These are phyloP conservation scores for Pipistrellus nathusii DNA, from an alignment of 2,797 vertebrate species.

Conservation along the genomic window DNA sequence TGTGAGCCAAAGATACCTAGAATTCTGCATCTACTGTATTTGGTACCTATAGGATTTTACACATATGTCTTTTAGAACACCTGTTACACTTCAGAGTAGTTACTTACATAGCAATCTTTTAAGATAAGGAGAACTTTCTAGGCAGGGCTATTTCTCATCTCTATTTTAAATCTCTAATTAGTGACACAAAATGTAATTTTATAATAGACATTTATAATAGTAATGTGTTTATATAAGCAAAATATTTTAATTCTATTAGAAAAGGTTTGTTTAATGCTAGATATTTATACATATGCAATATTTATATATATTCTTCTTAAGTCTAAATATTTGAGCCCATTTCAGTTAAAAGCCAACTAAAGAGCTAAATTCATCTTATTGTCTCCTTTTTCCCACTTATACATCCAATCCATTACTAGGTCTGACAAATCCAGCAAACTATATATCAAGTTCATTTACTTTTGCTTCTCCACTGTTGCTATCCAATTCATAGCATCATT, in stretches of 20 bases:
- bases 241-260: background rate
- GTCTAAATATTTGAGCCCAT: background rate
- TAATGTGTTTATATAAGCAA: background rate
- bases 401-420: background rate
- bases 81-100: background rate
- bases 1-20: background rate
- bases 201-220: background rate
- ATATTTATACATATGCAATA: background rate
- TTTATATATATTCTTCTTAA: background rate
- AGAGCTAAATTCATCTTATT: background rate
- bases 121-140: background rate
- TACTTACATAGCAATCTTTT: background rate
- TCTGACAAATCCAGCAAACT: background rate
- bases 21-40: background rate
- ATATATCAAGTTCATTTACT: background rate
- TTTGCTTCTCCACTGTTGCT: background rate
- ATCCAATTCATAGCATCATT: background rate
- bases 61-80: background rate
- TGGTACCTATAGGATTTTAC: background rate
- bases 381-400: background rate
- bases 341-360: constrained; percentile 22
- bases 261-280: background rate
- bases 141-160: background rate
- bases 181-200: background rate
- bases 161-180: background rate